Conservation (phyloP, 2,888 invertebrate genomes). For the Macrosiphum euphorbiae region DNA sequence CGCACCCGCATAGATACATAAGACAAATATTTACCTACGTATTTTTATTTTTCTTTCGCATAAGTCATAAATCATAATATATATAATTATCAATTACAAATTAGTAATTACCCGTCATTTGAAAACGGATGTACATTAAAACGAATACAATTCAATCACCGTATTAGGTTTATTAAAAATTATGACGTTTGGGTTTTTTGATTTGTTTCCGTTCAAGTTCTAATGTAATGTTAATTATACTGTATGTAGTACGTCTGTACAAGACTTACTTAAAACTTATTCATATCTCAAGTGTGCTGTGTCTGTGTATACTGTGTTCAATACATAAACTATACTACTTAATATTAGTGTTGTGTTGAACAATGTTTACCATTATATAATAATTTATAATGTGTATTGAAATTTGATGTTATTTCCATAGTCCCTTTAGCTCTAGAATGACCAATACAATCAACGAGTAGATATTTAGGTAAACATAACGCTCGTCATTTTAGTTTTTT, state of each 20-base stretch:
- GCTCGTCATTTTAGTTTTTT: too few species aligned
- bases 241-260: neutral
- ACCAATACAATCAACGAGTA: too few species aligned
- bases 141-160: neutral
- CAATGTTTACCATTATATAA: neutral
- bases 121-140: neutral
- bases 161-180: neutral
- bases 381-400: too few species aligned
- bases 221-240: neutral
- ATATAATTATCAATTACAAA: neutral
- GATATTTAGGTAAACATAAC: too few species aligned
- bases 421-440: too few species aligned
- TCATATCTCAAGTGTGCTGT: neutral
- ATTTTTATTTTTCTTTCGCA: neutral
- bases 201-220: neutral
- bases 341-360: neutral
- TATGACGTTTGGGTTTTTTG: neutral
- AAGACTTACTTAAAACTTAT: neutral
- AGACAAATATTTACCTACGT: neutral
- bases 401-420: too few species aligned
- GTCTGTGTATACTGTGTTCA: neutral
- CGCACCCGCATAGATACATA: neutral
- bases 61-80: neutral
- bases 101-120: neutral
- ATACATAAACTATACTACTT: neutral